These are phyloP conservation scores for Cryptocheilus praepositus DNA, from an alignment of 2,888 invertebrate genomes.

Conservation along the genomic window DNA sequence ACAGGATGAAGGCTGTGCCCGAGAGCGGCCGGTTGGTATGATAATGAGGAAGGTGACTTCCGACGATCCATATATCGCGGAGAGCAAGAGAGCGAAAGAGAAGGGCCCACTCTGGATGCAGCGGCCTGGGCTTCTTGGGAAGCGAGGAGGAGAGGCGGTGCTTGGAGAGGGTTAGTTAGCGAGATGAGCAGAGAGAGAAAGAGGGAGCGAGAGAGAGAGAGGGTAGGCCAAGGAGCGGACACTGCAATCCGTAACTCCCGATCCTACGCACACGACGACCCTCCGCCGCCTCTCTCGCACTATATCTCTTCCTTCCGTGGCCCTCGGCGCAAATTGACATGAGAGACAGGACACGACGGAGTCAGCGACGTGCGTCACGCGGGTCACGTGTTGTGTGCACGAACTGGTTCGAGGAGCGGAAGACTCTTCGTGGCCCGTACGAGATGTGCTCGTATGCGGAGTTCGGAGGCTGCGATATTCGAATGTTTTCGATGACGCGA, in stretches of 20 bases:
- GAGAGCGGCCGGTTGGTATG: slow-evolving; percentile 71
- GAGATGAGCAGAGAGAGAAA: slow-evolving; percentile 8
- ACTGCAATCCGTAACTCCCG: slow-evolving; percentile 70
- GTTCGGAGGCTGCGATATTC: slow-evolving; percentile 27
- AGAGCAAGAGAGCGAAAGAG: slow-evolving; percentile 50
- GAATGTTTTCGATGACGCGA: not conserved
- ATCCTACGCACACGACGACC: slow-evolving; percentile 42
- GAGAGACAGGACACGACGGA: slow-evolving; percentile 64
- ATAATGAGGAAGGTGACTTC: slow-evolving; percentile 76
- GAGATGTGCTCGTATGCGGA: slow-evolving; percentile 29
- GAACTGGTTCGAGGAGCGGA: slow-evolving; percentile 53
- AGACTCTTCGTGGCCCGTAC: slow-evolving; percentile 48
- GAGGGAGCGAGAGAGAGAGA: slow-evolving; percentile 18
- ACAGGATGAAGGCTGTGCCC: slow-evolving; percentile 74
- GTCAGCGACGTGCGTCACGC: slow-evolving; percentile 54
- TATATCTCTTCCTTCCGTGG: slow-evolving; percentile 60
- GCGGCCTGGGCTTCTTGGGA: slow-evolving; percentile 39
- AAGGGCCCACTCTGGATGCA: slow-evolving; percentile 38
- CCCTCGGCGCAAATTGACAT: slow-evolving; percentile 65
- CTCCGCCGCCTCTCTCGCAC: slow-evolving; percentile 27
- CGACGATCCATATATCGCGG: slow-evolving; percentile 71
- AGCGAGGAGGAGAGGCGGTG: slow-evolving; percentile 36
- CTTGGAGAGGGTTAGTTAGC: no score
- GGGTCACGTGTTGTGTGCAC: slow-evolving; percentile 47
- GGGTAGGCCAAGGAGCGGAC: slow-evolving; percentile 70